Evolutionary conservation across 2,797 vertebrate species (phyloP).

Genomic region (Cetoscarus ocellatus): DNA sequence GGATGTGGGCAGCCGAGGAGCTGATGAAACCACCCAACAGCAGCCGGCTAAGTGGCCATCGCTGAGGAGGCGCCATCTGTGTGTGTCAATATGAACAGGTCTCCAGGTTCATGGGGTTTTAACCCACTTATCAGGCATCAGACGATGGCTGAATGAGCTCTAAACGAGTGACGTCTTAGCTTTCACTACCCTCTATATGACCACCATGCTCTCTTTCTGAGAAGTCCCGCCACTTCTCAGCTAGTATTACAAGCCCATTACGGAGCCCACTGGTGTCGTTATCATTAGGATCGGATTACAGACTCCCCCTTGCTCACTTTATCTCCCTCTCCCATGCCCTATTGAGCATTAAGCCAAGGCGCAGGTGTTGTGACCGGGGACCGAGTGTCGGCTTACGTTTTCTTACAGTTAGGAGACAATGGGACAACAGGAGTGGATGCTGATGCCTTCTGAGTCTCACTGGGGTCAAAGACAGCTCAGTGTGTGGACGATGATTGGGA

Average conservation of each 20-base stretch:
- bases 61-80: constrained; percentile 67
- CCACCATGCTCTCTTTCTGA: constrained; percentile 60
- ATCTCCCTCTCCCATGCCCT: constrained; percentile 62
- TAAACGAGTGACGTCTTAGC: constrained; percentile 71
- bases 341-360: constrained; percentile 79
- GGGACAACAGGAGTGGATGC: constrained; percentile 26
- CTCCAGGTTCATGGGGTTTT: constrained; percentile 74
- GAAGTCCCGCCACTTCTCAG: constrained; percentile 68
- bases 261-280: constrained; percentile 69
- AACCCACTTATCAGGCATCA: constrained; percentile 80
- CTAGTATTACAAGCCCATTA: constrained; percentile 81
- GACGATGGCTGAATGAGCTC: constrained; percentile 63
- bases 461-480: constrained; percentile 4
- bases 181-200: constrained; percentile 71
- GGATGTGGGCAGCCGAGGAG: constrained; percentile 38
- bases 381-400: constrained; percentile 64
- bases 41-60: constrained; percentile 60
- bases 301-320: constrained; percentile 53
- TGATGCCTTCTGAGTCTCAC: constrained; percentile 30
- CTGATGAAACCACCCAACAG: constrained; percentile 49
- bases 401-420: constrained; percentile 66
- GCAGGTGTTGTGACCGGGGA: constrained; percentile 78
- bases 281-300: constrained; percentile 82
- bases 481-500: constrained; percentile 42
- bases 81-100: constrained; percentile 66